Percentiles rank a stretch among this genome's conserved stretches.
These are phyloP conservation scores for Escarpia spicata DNA, from an alignment of 2,888 invertebrate species.

Conservation along the genomic window DNA sequence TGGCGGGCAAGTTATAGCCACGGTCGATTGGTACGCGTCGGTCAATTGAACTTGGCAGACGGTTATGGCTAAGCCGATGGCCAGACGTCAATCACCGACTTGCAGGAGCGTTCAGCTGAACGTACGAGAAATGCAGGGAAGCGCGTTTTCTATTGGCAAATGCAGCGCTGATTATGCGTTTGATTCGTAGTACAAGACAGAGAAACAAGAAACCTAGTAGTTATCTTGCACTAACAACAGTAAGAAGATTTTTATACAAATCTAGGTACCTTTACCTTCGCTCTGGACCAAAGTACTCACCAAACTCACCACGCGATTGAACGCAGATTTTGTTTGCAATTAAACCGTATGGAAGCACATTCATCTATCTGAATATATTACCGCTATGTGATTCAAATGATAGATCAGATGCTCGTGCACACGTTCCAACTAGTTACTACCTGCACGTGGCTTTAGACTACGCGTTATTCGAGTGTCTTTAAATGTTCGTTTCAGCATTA, in stretches of 20 bases:
- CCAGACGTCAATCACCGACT: not conserved
- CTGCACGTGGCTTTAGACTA: not conserved
- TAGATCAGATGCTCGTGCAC: not conserved
- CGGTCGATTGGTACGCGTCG: not conserved
- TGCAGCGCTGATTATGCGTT: not conserved
- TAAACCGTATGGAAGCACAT: not conserved
- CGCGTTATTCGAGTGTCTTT: not conserved
- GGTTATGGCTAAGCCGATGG: not conserved
- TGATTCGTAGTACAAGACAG: not conserved
- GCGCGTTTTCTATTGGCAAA: not conserved
- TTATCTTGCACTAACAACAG: too few relatives aligned
- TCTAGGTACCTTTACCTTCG: not conserved
- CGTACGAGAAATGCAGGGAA: not conserved
- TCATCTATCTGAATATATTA: not conserved
- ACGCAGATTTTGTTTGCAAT: not conserved
- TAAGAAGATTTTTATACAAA: not conserved
- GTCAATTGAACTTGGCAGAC: constrained; percentile 6
- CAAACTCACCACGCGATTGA: not conserved
- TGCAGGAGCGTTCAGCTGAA: not conserved
- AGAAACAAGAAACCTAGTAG: not conserved
- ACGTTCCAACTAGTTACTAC: not conserved
- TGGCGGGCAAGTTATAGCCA: not conserved
- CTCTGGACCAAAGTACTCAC: not conserved
- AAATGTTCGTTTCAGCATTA: not conserved
- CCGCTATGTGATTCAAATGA: not conserved